Evolutionary conservation across 2,797 vertebrate species (phyloP).

Genomic region (Catamblyrhynchus diadema): DNA sequence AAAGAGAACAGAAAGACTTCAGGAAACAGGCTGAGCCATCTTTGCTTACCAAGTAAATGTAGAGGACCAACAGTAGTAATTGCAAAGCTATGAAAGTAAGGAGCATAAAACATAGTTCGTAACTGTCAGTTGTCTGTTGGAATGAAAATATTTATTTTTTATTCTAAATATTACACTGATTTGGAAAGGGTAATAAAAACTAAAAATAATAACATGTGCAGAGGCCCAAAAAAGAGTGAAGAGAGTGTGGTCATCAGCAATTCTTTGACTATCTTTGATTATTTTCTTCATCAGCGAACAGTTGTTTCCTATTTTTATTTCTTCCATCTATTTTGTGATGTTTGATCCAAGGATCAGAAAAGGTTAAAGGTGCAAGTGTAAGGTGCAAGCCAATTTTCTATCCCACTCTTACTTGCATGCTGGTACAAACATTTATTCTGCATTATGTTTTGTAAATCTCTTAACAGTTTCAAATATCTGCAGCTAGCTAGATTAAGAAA

Average conservation of each 20-base stretch:
- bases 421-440: not conserved
- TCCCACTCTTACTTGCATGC: not conserved
- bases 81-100: not conserved
- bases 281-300: not conserved
- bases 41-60: not conserved
- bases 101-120: not conserved
- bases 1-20: not conserved
- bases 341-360: not conserved
- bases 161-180: not conserved
- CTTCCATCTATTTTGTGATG: not conserved
- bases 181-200: not conserved
- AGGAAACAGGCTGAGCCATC: not conserved
- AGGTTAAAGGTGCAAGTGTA: not conserved
- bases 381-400: not conserved
- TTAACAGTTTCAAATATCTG: not conserved
- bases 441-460: not conserved
- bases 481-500: not conserved
- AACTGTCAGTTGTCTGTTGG: not conserved
- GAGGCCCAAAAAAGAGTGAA: not conserved
- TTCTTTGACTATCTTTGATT: not conserved
- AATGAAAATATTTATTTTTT: not conserved
- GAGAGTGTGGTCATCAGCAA: not conserved
- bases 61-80: not conserved
- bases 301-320: not conserved
- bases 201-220: fast-evolving